A percentile compares a stretch with the other conserved stretches of the same genome.
These are phyloP conservation scores for Oryzaephilus surinamensis DNA, from an alignment of 1,140 invertebrate genomes.

Conservation along the genomic window DNA sequence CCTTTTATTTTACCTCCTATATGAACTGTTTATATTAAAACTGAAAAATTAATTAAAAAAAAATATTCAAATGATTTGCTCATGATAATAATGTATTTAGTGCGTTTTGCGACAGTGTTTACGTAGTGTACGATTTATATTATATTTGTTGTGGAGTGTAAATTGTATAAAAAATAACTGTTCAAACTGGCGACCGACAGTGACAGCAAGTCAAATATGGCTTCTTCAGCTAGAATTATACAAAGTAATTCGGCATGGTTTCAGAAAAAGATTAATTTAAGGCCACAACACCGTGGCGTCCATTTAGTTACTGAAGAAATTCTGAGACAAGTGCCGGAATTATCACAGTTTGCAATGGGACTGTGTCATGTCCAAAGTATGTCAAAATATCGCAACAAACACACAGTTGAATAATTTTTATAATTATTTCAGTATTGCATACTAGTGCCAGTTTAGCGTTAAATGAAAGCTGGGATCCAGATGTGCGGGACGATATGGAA, in stretches of 20 bases:
- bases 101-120: constrained; percentile 14
- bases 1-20: constrained; percentile 31
- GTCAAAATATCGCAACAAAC: constrained; percentile 32
- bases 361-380: constrained; percentile 93
- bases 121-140: constrained; percentile 22
- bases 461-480: constrained; percentile 97
- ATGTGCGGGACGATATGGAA: constrained; percentile 95
- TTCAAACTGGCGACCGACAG: constrained; percentile 36
- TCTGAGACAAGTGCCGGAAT: constrained; percentile 81
- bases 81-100: constrained; percentile 37
- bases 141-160: constrained; percentile 28
- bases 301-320: constrained; percentile 94
- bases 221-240: constrained; percentile 75
- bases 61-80: constrained; percentile 32
- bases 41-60: constrained; percentile 25
- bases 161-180: constrained; percentile 26
- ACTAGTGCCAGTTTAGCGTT: constrained; percentile 93
- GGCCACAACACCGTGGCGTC: constrained; percentile 87
- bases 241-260: constrained; percentile 92
- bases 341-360: constrained; percentile 85
- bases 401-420: constrained; percentile 5
- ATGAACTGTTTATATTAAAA: no score
- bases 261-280: constrained; percentile 89
- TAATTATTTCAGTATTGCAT: constrained; percentile 75
- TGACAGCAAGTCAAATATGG: constrained; percentile 56